Evolutionary conservation across 2,113 vertebrate species (phyloP).

Genomic region (Urocolius indicus): DNA sequence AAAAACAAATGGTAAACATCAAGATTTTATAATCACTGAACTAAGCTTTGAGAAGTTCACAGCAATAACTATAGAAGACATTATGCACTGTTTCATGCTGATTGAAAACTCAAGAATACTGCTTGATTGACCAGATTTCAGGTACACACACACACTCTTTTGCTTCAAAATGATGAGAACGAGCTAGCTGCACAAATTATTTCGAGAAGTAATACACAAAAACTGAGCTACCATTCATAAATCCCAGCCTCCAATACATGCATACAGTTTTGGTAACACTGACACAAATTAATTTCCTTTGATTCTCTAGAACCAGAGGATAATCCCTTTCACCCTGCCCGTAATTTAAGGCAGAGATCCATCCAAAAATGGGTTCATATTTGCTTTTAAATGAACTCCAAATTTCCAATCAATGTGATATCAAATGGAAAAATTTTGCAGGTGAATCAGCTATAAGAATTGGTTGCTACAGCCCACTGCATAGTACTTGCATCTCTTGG

Average conservation of each 20-base stretch:
- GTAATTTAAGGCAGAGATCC: neutral
- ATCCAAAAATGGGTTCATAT: neutral
- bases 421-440: neutral
- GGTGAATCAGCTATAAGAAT: neutral
- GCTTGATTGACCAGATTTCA: neutral
- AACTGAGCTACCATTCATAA: neutral
- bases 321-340: neutral
- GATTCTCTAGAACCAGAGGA: neutral
- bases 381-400: neutral
- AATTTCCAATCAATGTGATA: neutral
- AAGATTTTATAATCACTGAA: neutral
- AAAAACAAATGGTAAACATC: neutral
- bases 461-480: neutral
- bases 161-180: neutral
- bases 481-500: neutral
- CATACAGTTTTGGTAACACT: neutral
- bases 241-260: neutral
- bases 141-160: neutral
- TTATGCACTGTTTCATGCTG: neutral
- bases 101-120: neutral
- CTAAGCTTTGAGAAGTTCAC: conserved; percentile 4
- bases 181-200: neutral
- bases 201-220: neutral
- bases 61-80: neutral
- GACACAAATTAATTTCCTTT: neutral